Evolutionary conservation across 2,113 vertebrate species (phyloP), one percentile per base, ranked within the genome.

Genomic region (Enhydra lutris): DNA sequence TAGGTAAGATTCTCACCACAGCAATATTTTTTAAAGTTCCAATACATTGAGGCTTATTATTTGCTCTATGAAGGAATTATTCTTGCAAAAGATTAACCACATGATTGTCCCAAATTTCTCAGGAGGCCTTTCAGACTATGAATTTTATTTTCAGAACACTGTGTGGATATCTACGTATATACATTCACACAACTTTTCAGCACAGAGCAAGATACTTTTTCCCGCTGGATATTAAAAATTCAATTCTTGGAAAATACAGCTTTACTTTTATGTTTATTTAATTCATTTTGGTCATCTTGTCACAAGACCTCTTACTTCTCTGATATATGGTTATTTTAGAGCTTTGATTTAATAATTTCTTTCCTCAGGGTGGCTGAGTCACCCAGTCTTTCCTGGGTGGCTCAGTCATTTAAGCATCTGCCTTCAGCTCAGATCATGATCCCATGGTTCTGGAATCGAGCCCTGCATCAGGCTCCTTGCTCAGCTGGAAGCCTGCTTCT

Each of bases 191-290:
- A 90, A 59, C 13, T 94, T 90, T 90, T 84, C 12, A 71, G 80
- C 78, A 78, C 67, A 29, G 69, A 61, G 7, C 8, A 12, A 94
- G 26, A 85, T 79, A 63, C 34, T 39, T 24, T 78, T 94, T 69
- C 6, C 59, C 63, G 45, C 39, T 71, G n/a, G 50, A 79, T 79
- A 80, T 85, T 94, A 94, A 86, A 94, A 81, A 87, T 65, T 39
- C 18, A 91, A 47, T 87, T 34, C 45, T 87, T 94, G 36, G 45
- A 81, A 74, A 94, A 52, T 59, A 86, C 57, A 80, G 31, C 14
- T 90, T 65, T 26, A 21, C 14, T 85, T 95, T 55, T 82, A 23
- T 29, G 63, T 95, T 89, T 95, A 18, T 95, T 89, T 95, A 18
- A 78, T 78, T 59, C 50, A 31, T 78, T 85, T 79, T 39, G 39